Base-by-base conservation (phyloP, 1,140 invertebrate genomes). In the Penaeus japonicus region DNA sequence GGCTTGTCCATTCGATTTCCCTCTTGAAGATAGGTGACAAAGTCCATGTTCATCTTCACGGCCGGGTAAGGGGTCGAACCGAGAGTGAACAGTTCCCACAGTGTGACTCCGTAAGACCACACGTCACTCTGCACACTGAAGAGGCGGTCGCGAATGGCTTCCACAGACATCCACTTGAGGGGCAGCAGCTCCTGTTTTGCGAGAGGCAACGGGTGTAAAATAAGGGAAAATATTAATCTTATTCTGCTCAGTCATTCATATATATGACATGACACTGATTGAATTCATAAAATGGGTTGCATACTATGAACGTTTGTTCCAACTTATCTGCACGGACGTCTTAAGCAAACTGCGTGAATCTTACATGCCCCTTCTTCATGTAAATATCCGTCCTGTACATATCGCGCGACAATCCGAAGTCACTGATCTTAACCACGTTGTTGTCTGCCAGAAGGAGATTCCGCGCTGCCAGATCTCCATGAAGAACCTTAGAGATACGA, bases 401-500 rank as follows among this genome's bases (percentile, higher is more conserved):
- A 90, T 97, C 97, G 92, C 97, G 95, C 0, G 98, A 97, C 20
- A 99, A 92, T 22, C 98, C 98, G 93, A 99, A 99, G 92, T 99
- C 98, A 89, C 97, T 98, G 90, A 99, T 99, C 92, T 99, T 99
- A 0, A 97, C 96, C 0, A 97, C 93, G 91, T 97, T 96, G 87
- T 98, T 94, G 55, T 98, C 97, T 4, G 97, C 95, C 3, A 99
- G 94, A 24, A 99, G 93, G 84, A 99, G 96, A 93, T 99, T 99
- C 92, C 99, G 94, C 1, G 98, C 98, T 0, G 98, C 98, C 82
- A 99, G 93, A 94, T 99, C 98, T n/a, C 98, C 96, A 92, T 99
- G 98, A 5, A 99, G 92, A 47, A 89, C 73, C 89, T 89, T 62
- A 20, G n/a, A n/a, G n/a, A n/a, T n/a, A n/a, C 18, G 39, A 22